Conservation (phyloP, 2,888 invertebrate species). For the Troides aeacus region DNA sequence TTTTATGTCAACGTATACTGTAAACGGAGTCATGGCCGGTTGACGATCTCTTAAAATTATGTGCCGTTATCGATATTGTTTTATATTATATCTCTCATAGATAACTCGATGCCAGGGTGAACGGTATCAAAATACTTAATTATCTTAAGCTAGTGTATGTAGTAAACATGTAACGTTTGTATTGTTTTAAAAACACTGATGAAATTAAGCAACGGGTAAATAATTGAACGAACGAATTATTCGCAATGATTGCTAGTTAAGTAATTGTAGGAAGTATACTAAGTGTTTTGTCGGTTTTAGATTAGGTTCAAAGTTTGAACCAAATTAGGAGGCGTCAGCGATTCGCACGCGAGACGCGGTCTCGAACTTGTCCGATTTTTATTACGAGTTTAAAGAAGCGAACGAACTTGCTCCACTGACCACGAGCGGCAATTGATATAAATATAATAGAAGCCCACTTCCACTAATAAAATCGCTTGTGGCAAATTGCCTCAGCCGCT, state of each 20-base stretch:
- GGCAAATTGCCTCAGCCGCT: constrained; percentile 47
- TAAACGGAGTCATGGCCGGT: constrained; percentile 76
- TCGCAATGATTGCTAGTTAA: not conserved
- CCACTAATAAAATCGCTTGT: constrained; percentile 57
- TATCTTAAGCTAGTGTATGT: constrained; percentile 11
- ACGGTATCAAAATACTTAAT: constrained; percentile 36
- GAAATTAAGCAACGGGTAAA: not conserved
- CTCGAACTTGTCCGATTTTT: constrained; percentile 76
- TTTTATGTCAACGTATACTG: constrained; percentile 54
- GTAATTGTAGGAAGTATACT: not conserved
- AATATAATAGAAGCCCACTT: constrained; percentile 62
- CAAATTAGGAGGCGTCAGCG: constrained; percentile 40
- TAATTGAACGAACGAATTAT: not conserved
- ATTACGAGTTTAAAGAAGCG: constrained; percentile 67
- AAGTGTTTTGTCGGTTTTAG: constrained; percentile 6
- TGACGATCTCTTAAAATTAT: constrained; percentile 76
- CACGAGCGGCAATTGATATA: constrained; percentile 62
- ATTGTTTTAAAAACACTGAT: not conserved
- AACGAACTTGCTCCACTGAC: constrained; percentile 77
- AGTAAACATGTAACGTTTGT: not conserved
- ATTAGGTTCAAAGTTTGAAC: constrained; percentile 35
- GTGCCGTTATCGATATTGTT: constrained; percentile 62
- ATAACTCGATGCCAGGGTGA: constrained; percentile 49
- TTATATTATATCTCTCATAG: constrained; percentile 50
- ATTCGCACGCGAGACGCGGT: constrained; percentile 57